Base-by-base conservation (phyloP, 2,113 vertebrate genomes). In the Orientallactaga bullata region DNA sequence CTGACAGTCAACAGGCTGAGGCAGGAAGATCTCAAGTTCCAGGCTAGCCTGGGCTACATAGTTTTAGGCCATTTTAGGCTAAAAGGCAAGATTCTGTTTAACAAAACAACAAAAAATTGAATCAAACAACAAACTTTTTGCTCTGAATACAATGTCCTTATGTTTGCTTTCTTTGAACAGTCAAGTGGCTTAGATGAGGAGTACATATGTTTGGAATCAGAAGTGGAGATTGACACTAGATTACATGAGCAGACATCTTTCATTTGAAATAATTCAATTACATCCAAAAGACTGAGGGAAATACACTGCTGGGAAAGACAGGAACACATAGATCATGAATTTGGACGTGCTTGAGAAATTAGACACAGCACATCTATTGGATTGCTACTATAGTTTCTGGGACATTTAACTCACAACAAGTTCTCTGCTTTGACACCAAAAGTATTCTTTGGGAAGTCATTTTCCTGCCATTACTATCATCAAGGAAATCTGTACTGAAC, bases 191-290 rank as follows among this genome's bases (percentile, higher is more conserved):
- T 86, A 35, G 20, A 85, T 79, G 15, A 80, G 32, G 83, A 86
- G 84, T 83, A 37, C 37, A 76, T 69, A 16, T 76, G 16, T 42
- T 85, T 88, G 90, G 82, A 95, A 71, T 81, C n/a, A 69, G n/a
- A 89, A 85, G 37, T 85, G 84, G 58, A 88, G 23, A 82, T 85
- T 35, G 88, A 73, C 65, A 72, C 21, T 79, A 81, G 30, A 88
- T 86, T 51, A 17, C 89, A 51, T 35, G 81, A 18, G 24, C 35
- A 89, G n/a, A 3, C 85, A 78, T 20, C 5, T 86, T 93, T 94
- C 63, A 85, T 84, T 88, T 89, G 73, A 88, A 92, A 35, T 80
- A n/a, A 83, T 82, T 80, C 51, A 85, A 23, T 81, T 91, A 88
- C 85, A 83, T 87, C 60, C 35, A 90, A 89, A 95, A 16, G 11